Base-by-base conservation (phyloP, 2,797 vertebrate species). In the Oreochromis grahami region DNA sequence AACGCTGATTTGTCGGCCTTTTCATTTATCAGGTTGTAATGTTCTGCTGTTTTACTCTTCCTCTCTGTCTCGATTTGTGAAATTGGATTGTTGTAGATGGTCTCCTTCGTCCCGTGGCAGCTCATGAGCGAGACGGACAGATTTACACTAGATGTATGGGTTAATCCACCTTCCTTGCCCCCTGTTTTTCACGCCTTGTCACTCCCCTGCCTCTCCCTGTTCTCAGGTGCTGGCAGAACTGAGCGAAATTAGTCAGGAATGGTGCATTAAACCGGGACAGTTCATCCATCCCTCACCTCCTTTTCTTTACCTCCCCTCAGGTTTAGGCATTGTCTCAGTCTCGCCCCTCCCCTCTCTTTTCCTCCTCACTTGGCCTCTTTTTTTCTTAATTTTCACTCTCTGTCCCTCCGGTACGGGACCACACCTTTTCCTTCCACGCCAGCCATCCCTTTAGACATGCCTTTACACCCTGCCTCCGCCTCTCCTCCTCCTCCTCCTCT, bases 381-480 rank as follows among this genome's bases (percentile, higher is more conserved):
- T 86, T 87, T 87, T 50, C 70, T 89, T 90, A 63, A 84, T 86
- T 85, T 77, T 86, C 86, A 80, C 88, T 81, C 52, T 48, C 21
- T 17, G 78, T 89, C 80, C 79, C 84, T 6, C 15, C 9, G 84
- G 78, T 77, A 12, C 52, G 2, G 13, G 77, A 84, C 80, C 82
- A 81, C 90, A 83, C 88, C 80, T 89, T 63, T 79, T 32, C 24
- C 41, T 55, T 70, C 38, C 56, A 78, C 72, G 77, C 78, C 77
- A 65, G 50, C 80, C 43, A 24, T 81, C 88, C 83, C 85, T 38
- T 76, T 6, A n/a, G 86, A 88, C 34, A 4, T 51, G 76, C 48
- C 79, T 82, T 85, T 65, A 55, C 55, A 21, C 51, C 53, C 19
- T 24, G 5, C 60, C 24, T 48, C 50, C 21, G 4, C 70, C 41